Evolutionary conservation across 2,888 invertebrate genomes (phyloP).

Genomic region (Harpalus rufipes): DNA sequence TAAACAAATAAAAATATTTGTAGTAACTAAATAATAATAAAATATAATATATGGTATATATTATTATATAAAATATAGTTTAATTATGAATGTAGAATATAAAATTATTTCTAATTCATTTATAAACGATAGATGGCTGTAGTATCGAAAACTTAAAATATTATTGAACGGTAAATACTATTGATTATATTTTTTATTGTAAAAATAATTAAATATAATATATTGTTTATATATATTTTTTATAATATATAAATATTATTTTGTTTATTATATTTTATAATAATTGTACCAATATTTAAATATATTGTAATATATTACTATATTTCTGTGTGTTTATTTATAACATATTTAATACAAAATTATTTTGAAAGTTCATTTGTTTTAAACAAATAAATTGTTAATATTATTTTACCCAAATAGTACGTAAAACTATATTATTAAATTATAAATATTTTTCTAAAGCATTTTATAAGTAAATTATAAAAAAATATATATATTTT

Average conservation of each 20-base stretch:
- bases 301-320: neutral
- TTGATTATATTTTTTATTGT: neutral
- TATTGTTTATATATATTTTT: neutral
- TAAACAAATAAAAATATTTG: neutral
- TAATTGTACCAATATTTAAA: neutral
- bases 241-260: constrained; percentile 1
- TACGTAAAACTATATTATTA: neutral
- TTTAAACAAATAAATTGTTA: neutral
- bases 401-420: neutral
- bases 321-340: neutral
- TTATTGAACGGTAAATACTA: neutral
- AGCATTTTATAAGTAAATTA: too few relatives aligned
- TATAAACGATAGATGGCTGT: neutral
- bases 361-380: too few relatives aligned
- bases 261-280: neutral
- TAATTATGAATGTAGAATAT: neutral
- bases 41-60: neutral
- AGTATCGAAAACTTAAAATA: neutral
- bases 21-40: neutral
- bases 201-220: too few relatives aligned
- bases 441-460: too few relatives aligned
- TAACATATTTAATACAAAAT: neutral
- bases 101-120: neutral
- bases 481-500: too few relatives aligned
- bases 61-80: neutral